Conservation (phyloP, 2,113 vertebrate genomes). For the Hippocampus guttulatus region DNA sequence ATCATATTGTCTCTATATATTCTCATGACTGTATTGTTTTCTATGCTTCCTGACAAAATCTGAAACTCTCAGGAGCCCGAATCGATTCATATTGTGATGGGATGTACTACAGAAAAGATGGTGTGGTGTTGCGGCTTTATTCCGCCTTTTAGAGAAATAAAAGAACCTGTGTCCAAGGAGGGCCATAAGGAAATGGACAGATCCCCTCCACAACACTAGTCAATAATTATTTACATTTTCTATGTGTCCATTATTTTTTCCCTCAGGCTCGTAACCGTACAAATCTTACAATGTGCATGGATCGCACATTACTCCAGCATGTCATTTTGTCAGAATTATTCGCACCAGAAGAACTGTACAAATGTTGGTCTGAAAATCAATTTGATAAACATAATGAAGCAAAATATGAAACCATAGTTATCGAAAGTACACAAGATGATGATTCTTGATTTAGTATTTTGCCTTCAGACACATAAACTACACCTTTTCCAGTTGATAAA, state of each 20-base stretch:
- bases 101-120: too few relatives aligned
- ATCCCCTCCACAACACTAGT: conserved; percentile 9
- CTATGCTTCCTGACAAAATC: too few relatives aligned
- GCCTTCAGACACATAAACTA: background rate
- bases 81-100: too few relatives aligned
- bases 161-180: too few relatives aligned
- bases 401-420: background rate
- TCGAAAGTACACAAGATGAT: background rate
- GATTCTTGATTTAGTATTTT: background rate
- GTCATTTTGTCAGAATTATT: background rate
- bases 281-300: background rate
- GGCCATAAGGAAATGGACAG: too few relatives aligned
- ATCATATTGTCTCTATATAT: too few relatives aligned
- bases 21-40: too few relatives aligned
- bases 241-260: background rate
- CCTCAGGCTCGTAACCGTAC: background rate
- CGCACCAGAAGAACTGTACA: background rate
- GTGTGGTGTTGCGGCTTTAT: too few relatives aligned
- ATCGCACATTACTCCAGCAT: background rate
- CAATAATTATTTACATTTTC: conserved; percentile 43
- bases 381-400: background rate
- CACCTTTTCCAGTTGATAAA: background rate
- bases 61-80: too few relatives aligned
- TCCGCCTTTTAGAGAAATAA: too few relatives aligned
- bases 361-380: background rate